Percentiles rank a stretch among this genome's conserved stretches.
Evolutionary conservation across 2,113 vertebrate species (phyloP).

Genomic region (Pachyramphus minor): DNA sequence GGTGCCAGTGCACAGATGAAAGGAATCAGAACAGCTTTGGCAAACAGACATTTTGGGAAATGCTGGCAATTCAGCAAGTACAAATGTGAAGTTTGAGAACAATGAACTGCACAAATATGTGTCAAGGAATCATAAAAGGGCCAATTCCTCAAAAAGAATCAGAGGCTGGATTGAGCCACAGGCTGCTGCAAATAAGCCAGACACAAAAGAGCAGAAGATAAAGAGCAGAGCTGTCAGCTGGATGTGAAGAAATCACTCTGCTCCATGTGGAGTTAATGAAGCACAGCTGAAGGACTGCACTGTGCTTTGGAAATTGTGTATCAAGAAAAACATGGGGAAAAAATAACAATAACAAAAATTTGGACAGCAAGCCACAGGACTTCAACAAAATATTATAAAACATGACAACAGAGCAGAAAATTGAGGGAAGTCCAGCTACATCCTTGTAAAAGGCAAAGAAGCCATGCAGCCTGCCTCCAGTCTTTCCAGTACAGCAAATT

Average conservation of each 20-base stretch:
- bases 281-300: neutral
- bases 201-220: neutral
- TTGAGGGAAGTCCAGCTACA: neutral
- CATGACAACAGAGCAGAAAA: neutral
- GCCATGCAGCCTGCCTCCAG: neutral
- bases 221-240: neutral
- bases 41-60: neutral
- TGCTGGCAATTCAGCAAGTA: neutral
- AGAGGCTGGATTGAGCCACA: neutral
- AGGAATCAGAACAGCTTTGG: neutral
- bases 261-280: rapidly evolving
- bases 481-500: neutral
- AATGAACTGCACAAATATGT: neutral
- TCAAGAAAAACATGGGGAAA: neutral
- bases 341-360: neutral
- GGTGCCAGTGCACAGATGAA: neutral
- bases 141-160: neutral
- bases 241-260: neutral
- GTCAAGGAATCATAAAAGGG: neutral
- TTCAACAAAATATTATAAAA: neutral
- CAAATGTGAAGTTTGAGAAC: neutral
- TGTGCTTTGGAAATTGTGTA: neutral
- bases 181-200: neutral
- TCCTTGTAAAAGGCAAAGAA: neutral
- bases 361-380: neutral